Conservation (phyloP, 2,888 invertebrate species). For the Germaria angustata region DNA sequence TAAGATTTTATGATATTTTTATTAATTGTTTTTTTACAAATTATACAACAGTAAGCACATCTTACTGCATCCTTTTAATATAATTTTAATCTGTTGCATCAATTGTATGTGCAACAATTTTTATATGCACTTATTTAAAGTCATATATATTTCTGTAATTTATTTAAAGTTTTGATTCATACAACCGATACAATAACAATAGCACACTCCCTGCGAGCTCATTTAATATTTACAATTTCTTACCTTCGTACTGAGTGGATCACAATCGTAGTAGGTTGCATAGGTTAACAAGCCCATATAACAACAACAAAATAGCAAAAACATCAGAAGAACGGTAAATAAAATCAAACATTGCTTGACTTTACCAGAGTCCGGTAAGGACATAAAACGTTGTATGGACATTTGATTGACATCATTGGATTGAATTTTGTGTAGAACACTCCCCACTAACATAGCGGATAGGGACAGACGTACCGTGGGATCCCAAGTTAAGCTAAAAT, state of each 20-base stretch:
- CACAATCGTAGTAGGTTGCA: slow-evolving; percentile 88
- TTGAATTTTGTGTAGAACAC: slow-evolving; percentile 88
- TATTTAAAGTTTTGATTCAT: too few species aligned
- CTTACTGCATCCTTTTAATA: too few species aligned
- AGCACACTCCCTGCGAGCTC: too few species aligned
- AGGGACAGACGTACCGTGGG: slow-evolving; percentile 89
- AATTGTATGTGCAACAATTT: too few species aligned
- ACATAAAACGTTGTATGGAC: slow-evolving; percentile 91
- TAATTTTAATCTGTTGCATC: too few species aligned
- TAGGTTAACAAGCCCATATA: slow-evolving; percentile 88
- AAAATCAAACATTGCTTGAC: slow-evolving; percentile 85
- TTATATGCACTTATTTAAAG: too few species aligned
- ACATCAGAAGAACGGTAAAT: slow-evolving; percentile 84
- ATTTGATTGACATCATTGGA: slow-evolving; percentile 90
- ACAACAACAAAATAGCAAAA: slow-evolving; percentile 84
- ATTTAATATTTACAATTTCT: too few species aligned
- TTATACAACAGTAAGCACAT: too few species aligned
- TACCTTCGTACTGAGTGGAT: slow-evolving; percentile 89
- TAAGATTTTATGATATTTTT: too few species aligned
- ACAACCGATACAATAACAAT: too few species aligned
- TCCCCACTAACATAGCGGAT: slow-evolving; percentile 88
- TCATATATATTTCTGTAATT: too few species aligned
- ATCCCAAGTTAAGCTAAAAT: slow-evolving; percentile 87
- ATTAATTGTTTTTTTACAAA: too few species aligned
- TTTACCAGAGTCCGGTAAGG: slow-evolving; percentile 85